Evolutionary conservation across 2,888 invertebrate genomes (phyloP).

Genomic region (Lepidocyrtoides sp.): DNA sequence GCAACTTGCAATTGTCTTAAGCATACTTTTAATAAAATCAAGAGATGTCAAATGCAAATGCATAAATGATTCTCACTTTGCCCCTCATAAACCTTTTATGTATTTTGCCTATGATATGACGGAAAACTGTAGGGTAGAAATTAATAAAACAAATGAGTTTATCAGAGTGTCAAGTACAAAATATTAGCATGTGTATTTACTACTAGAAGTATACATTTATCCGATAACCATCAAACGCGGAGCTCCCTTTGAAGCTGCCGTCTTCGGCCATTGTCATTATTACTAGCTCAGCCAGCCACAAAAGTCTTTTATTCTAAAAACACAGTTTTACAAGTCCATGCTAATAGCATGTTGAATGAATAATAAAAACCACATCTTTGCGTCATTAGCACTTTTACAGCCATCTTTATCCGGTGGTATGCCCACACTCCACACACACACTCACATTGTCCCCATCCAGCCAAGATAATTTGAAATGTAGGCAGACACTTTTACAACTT

Average conservation of each 20-base stretch:
- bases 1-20: too few species aligned
- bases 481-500: neutral
- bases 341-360: conserved; percentile 51
- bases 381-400: conserved; percentile 57
- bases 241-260: conserved; percentile 26
- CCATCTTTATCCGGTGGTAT: conserved; percentile 17
- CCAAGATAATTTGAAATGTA: neutral
- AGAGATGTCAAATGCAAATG: too few species aligned
- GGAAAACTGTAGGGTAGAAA: too few species aligned
- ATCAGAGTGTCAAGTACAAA: conserved; percentile 26
- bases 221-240: neutral
- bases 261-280: neutral
- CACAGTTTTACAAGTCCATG: conserved; percentile 5
- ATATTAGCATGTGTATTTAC: conserved; percentile 28
- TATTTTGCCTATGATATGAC: neutral
- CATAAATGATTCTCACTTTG: neutral
- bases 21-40: too few species aligned
- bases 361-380: conserved; percentile 59
- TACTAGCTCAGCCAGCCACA: neutral
- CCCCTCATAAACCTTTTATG: conserved; percentile 4
- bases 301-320: neutral
- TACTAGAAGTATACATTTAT: neutral
- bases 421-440: too few species aligned
- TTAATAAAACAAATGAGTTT: neutral
- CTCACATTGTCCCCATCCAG: neutral